phyloP scores from a whole-genome alignment of 2,888 invertebrate genomes.

The Drosophila helvetica region DNA sequence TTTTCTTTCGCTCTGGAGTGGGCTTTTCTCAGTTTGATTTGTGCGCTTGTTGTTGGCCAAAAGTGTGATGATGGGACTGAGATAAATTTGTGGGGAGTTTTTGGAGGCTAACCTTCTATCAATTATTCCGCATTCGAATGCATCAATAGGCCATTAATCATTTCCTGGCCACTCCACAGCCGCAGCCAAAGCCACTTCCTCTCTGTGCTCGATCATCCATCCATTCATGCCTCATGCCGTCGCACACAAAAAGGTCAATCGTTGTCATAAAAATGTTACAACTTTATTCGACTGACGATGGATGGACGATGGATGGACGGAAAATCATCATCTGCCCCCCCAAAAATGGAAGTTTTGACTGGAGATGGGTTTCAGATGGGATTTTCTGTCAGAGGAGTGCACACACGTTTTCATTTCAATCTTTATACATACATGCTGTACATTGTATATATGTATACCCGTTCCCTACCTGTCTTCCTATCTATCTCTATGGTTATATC shows the following conservation, averaged over 20 bases:
- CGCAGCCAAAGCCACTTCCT: slow-evolving; percentile 53
- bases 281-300: slow-evolving; percentile 52
- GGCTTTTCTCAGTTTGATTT: slow-evolving; percentile 44
- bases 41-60: slow-evolving; percentile 28
- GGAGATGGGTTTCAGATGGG: slow-evolving; percentile 30
- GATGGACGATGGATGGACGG: slow-evolving; percentile 43
- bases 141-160: slow-evolving; percentile 64
- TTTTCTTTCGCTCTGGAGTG: not conserved
- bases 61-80: slow-evolving; percentile 31
- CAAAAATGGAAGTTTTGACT: slow-evolving; percentile 27
- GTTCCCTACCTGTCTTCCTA: slow-evolving; percentile 44
- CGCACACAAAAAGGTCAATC: slow-evolving; percentile 41
- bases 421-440: slow-evolving; percentile 5
- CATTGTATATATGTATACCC: slow-evolving; percentile 52
- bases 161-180: slow-evolving; percentile 55
- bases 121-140: slow-evolving; percentile 35
- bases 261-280: slow-evolving; percentile 63
- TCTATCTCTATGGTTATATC: slow-evolving; percentile 54
- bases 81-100: slow-evolving; percentile 22
- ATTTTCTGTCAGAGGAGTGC: slow-evolving; percentile 18
- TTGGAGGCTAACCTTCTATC: slow-evolving; percentile 24
- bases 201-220: slow-evolving; percentile 5
- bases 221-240: not conserved
- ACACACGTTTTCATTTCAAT: slow-evolving; percentile 55
- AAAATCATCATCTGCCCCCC: slow-evolving; percentile 21